Evolutionary conservation across 2,113 vertebrate species (phyloP).

Genomic region (Mungos mungo): DNA sequence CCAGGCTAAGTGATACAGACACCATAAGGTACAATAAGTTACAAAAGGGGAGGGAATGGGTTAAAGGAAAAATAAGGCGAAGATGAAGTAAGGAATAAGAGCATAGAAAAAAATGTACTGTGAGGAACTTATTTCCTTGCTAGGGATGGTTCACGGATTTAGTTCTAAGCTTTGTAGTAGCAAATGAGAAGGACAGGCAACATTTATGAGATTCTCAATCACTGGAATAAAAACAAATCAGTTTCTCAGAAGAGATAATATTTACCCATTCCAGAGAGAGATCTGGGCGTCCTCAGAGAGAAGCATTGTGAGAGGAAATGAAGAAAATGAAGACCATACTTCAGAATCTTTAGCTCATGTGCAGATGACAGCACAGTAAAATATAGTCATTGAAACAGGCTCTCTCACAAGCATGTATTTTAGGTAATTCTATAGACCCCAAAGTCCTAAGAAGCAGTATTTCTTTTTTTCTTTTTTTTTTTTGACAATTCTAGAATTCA

Average conservation of each 20-base stretch:
- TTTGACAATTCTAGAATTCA: not conserved
- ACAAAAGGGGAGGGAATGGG: not conserved
- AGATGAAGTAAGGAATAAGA: not conserved
- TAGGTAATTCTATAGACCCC: not conserved
- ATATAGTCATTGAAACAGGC: not conserved
- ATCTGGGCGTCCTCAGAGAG: constrained; percentile 56
- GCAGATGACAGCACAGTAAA: not conserved
- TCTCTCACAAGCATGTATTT: not conserved
- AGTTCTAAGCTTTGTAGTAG: constrained; percentile 26
- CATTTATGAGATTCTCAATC: constrained; percentile 30
- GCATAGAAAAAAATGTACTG: not conserved
- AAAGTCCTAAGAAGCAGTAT: not conserved
- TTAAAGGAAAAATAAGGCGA: constrained; percentile 7
- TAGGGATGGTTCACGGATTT: not conserved
- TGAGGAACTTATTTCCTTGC: not conserved
- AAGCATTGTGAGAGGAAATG: constrained; percentile 73
- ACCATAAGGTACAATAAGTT: not conserved
- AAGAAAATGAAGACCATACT: constrained; percentile 64
- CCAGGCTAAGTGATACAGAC: not conserved
- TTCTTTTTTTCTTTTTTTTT: not conserved
- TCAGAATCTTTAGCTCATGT: constrained; percentile 44
- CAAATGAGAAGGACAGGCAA: not conserved
- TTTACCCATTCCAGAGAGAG: constrained; percentile 77
- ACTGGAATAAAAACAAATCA: constrained; percentile 34
- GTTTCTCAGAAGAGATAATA: constrained; percentile 65